phyloP scores from a whole-genome alignment of 2,888 invertebrate species.

The Cheilosia variabilis region DNA sequence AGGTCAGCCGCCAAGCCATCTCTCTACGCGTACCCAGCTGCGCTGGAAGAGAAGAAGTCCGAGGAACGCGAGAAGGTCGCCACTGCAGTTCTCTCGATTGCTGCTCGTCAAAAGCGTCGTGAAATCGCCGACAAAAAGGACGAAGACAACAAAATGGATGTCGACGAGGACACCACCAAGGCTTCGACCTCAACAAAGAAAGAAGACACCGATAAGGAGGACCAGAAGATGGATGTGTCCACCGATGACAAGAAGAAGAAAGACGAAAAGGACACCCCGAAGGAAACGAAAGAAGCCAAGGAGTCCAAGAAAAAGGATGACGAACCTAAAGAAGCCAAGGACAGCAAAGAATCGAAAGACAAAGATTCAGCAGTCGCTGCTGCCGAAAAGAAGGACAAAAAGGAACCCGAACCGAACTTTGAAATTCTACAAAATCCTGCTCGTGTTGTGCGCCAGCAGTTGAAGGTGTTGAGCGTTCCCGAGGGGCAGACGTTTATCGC shows the following conservation, averaged over 20 bases:
- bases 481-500: constrained; percentile 93
- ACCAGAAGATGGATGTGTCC: constrained; percentile 52
- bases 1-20: constrained; percentile 97
- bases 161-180: constrained; percentile 87
- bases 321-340: constrained; percentile 84
- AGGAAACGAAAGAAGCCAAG: constrained; percentile 77
- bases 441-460: constrained; percentile 95
- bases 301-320: constrained; percentile 84
- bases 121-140: constrained; percentile 87
- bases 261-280: constrained; percentile 79
- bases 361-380: constrained; percentile 77
- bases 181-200: constrained; percentile 85
- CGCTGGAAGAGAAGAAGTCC: constrained; percentile 98
- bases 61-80: constrained; percentile 99
- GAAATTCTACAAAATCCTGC: constrained; percentile 98
- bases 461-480: constrained; percentile 90
- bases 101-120: constrained; percentile 94
- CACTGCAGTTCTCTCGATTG: constrained; percentile 98
- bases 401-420: constrained; percentile 96
- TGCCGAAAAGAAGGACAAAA: constrained; percentile 84
- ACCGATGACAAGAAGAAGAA: constrained; percentile 79
- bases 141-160: constrained; percentile 94
- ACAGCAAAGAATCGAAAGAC: constrained; percentile 84
- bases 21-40: constrained; percentile 97
- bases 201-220: constrained; percentile 79